Conservation (phyloP, 1,140 invertebrate species). For the Cylas formicarius region DNA sequence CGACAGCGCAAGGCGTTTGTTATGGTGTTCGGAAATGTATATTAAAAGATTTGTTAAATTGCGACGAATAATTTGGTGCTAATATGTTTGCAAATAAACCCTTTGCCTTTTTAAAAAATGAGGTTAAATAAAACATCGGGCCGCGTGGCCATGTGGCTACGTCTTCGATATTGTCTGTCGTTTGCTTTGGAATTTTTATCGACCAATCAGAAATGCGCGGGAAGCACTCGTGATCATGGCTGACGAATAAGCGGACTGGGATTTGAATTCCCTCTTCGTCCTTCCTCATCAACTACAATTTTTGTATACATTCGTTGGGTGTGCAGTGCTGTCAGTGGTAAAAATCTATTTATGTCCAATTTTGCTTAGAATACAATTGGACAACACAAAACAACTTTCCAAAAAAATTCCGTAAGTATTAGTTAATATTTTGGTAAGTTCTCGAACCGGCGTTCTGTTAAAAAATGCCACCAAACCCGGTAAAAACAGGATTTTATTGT, state of each 20-base stretch:
- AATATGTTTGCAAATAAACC: not conserved
- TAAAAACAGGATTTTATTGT: conserved; percentile 17
- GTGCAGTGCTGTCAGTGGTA: conserved; percentile 39
- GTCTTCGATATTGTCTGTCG: conserved; percentile 22
- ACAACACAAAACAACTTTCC: conserved; percentile 29
- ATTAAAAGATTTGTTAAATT: conserved; percentile 20
- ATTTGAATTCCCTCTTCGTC: conserved; percentile 42
- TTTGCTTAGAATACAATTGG: conserved; percentile 34
- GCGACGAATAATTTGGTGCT: conserved; percentile 18
- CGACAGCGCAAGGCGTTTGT: too few relatives aligned
- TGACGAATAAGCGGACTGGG: conserved; percentile 30
- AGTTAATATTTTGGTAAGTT: conserved; percentile 20
- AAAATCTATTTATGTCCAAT: conserved; percentile 34
- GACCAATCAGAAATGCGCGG: conserved; percentile 34
- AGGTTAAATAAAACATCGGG: conserved; percentile 33
- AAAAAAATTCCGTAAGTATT: conserved; percentile 36
- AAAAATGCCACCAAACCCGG: conserved; percentile 26
- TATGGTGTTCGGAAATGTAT: not conserved
- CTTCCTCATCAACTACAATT: conserved; percentile 34
- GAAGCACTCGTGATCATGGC: conserved; percentile 34
- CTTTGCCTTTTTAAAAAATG: conserved; percentile 7
- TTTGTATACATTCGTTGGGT: conserved; percentile 42
- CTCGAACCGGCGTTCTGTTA: conserved; percentile 35
- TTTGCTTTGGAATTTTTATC: conserved; percentile 15
- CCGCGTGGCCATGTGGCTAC: conserved; percentile 30